A percentile compares a stretch with the other conserved stretches of the same genome.
These are phyloP conservation scores for Palythoa grandiflora DNA, from an alignment of 92 coral and sea anemone genomes.

Conservation along the genomic window DNA sequence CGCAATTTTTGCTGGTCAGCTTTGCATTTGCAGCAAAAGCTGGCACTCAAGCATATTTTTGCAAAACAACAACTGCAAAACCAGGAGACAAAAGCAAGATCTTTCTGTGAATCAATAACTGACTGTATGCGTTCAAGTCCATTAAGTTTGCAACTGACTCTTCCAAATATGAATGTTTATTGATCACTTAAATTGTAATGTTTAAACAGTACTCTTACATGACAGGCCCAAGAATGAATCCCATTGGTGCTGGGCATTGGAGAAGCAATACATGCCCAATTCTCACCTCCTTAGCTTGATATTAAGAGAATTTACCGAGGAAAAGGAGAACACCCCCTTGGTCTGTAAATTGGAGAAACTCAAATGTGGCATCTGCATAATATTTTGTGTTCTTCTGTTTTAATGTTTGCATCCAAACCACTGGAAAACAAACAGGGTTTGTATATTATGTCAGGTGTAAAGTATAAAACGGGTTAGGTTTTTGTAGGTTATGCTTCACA, in stretches of 20 bases:
- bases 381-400: conserved; percentile 13
- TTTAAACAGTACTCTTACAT: conserved; percentile 27
- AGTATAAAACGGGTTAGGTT: background rate
- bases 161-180: conserved; percentile 37
- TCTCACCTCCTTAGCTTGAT: conserved; percentile 30
- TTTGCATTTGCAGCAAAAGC: conserved; percentile 37
- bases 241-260: conserved; percentile 32
- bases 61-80: conserved; percentile 44
- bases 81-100: conserved; percentile 30
- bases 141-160: conserved; percentile 41
- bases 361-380: conserved; percentile 22
- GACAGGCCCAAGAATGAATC: conserved; percentile 17
- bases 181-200: conserved; percentile 38
- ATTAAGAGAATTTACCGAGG: conserved; percentile 16
- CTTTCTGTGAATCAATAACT: conserved; percentile 37
- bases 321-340: conserved; percentile 28
- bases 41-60: conserved; percentile 39
- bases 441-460: conserved; percentile 15
- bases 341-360: conserved; percentile 28
- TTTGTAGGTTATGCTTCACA: conserved; percentile 9
- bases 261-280: conserved; percentile 30
- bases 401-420: conserved; percentile 21
- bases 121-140: conserved; percentile 21
- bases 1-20: conserved; percentile 24
- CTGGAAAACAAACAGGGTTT: conserved; percentile 24